Conservation (phyloP, 2,888 invertebrate genomes). For the Synanthedon tipuliformis region DNA sequence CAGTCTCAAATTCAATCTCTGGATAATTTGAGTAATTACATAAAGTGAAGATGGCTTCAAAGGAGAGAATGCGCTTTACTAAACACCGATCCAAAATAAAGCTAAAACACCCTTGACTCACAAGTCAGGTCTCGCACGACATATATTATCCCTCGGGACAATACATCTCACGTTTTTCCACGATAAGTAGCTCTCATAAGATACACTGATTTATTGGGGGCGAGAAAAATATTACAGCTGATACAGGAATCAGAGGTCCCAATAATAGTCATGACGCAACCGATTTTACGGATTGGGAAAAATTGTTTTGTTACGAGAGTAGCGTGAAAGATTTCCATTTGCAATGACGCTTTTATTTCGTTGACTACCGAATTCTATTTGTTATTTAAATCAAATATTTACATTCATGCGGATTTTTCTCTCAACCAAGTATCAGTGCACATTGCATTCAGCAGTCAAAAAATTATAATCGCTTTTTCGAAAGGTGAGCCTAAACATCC, state of each 20-base stretch:
- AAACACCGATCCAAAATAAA: constrained; percentile 14
- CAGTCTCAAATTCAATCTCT: too few relatives aligned
- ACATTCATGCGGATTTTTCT: too few relatives aligned
- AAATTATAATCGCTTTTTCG: too few relatives aligned
- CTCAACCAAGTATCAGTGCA: too few relatives aligned
- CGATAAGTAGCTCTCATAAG: constrained; percentile 55
- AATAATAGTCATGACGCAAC: constrained; percentile 1
- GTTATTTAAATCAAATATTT: too few relatives aligned
- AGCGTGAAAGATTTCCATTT: not conserved
- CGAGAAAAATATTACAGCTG: constrained; percentile 34
- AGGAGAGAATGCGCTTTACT: not conserved
- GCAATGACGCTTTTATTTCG: not conserved
- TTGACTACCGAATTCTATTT: too few relatives aligned
- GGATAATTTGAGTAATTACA: too few relatives aligned
- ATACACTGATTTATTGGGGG: constrained; percentile 55
- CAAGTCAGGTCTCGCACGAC: constrained; percentile 32
- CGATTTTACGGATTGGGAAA: constrained; percentile 2
- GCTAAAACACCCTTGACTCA: constrained; percentile 18
- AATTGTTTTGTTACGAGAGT: constrained; percentile 1
- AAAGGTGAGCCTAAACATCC: too few relatives aligned
- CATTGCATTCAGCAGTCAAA: too few relatives aligned
- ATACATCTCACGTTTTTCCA: constrained; percentile 46
- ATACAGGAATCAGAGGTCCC: constrained; percentile 6
- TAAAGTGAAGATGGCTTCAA: not conserved
- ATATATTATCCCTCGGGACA: constrained; percentile 47